These are phyloP conservation scores for Mythimna vitellina DNA, from an alignment of 2,888 invertebrate genomes.

Conservation along the genomic window DNA sequence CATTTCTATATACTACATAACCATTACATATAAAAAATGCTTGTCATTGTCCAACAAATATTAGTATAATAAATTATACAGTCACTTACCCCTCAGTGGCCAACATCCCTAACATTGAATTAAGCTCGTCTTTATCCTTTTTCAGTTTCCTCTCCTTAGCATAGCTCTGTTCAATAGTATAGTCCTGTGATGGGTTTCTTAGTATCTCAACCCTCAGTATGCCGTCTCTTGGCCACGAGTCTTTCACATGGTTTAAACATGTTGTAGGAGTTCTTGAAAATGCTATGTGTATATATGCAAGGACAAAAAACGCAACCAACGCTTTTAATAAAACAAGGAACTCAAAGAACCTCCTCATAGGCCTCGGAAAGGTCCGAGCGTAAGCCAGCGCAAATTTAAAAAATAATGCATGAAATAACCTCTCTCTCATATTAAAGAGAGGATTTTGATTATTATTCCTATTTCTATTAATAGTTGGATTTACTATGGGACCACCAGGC, in stretches of 20 bases:
- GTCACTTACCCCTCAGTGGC: conserved; percentile 92
- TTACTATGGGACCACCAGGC: conserved; percentile 90
- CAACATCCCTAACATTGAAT: conserved; percentile 91
- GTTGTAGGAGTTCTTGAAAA: conserved; percentile 98
- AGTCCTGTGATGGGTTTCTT: conserved; percentile 93
- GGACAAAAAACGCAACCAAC: conserved; percentile 95
- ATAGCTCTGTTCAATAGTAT: conserved; percentile 95
- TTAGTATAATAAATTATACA: conserved; percentile 3
- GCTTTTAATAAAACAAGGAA: conserved; percentile 95
- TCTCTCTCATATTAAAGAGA: conserved; percentile 96
- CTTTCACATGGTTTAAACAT: conserved; percentile 96
- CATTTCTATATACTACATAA: neutral
- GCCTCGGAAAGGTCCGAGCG: conserved; percentile 96
- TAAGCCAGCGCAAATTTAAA: conserved; percentile 97
- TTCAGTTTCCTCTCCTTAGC: conserved; percentile 94
- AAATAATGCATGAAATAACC: conserved; percentile 98
- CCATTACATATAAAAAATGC: conserved; percentile 8
- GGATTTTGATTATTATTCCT: conserved; percentile 93
- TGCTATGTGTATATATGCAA: conserved; percentile 98
- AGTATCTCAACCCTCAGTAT: conserved; percentile 97
- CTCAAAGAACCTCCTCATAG: conserved; percentile 95
- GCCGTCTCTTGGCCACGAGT: conserved; percentile 98
- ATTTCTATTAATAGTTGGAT: conserved; percentile 87
- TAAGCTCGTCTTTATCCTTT: conserved; percentile 92
- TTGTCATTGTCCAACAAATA: conserved; percentile 27